A percentile compares a stretch with the other conserved stretches of the same genome.
Conservation (phyloP, 35 echinoderm and acorn worm species). For the Nesometra sesokonis region DNA sequence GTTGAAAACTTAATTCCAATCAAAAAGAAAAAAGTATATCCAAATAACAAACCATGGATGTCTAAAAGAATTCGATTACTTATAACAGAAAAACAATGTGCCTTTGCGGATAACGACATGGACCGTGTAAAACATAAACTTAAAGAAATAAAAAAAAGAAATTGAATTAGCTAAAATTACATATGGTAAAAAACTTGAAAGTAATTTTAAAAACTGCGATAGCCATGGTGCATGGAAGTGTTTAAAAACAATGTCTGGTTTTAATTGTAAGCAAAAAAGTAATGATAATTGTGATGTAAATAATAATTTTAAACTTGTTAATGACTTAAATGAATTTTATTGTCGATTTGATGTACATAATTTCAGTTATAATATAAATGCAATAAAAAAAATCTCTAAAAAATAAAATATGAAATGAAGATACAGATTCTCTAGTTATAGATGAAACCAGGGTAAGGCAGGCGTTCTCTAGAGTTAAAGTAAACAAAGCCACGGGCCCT, state of each 20-base stretch:
- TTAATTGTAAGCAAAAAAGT: background rate
- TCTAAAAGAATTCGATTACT: constrained; percentile 4
- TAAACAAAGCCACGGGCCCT: constrained; percentile 15
- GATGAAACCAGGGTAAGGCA: background rate
- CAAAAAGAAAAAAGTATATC: background rate
- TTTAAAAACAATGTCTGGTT: constrained; percentile 22
- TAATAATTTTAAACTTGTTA: constrained; percentile 3
- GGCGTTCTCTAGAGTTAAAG: background rate
- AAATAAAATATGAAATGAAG: background rate
- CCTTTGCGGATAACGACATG: constrained; percentile 5
- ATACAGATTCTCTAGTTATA: background rate
- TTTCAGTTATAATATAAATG: constrained; percentile 10
- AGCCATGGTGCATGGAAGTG: constrained; percentile 1
- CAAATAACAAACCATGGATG: constrained; percentile 45
- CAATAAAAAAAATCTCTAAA: background rate
- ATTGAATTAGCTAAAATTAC: background rate
- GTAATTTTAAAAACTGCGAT: constrained; percentile 10
- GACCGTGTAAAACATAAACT: background rate
- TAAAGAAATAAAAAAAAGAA: constrained; percentile 11
- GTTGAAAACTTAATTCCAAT: background rate
- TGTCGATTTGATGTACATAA: constrained; percentile 16
- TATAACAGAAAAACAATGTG: constrained; percentile 1
- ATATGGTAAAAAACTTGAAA: constrained; percentile 23
- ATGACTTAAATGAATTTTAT: constrained; percentile 34
- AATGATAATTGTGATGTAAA: background rate